Percentiles rank a stretch among this genome's conserved stretches.
Evolutionary conservation across 2,113 vertebrate genomes (phyloP).

Genomic region (Xiphias gladius): DNA sequence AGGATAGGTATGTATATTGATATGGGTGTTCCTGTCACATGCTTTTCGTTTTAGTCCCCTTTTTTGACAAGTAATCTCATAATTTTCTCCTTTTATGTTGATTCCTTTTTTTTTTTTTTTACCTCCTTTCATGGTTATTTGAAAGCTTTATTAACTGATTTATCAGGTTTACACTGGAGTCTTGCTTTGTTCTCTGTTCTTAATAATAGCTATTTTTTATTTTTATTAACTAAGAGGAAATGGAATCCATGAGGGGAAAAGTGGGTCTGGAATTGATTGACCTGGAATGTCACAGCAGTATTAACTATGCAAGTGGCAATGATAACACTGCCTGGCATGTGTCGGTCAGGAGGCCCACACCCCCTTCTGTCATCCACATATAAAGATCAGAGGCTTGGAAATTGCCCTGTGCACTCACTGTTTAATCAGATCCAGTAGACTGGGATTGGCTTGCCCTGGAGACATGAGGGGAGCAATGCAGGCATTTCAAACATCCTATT

Average conservation of each 20-base stretch:
- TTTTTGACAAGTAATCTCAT: slow-evolving; percentile 30
- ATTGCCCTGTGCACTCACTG: slow-evolving; percentile 44
- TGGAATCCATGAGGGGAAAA: slow-evolving; percentile 42
- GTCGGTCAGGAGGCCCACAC: slow-evolving; percentile 61
- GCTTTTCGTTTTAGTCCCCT: slow-evolving; percentile 11
- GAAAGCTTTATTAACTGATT: slow-evolving; percentile 12
- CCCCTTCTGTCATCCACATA: slow-evolving; percentile 59
- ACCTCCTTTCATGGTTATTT: slow-evolving; percentile 21
- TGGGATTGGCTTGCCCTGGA: slow-evolving; percentile 43
- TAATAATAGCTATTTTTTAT: slow-evolving; percentile 7
- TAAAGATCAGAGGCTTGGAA: slow-evolving; percentile 71
- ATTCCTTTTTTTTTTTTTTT: slow-evolving; percentile 27
- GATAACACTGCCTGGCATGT: slow-evolving; percentile 73
- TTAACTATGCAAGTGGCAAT: slow-evolving; percentile 69
- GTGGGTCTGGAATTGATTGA: slow-evolving; percentile 70
- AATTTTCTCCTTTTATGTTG: slow-evolving; percentile 21
- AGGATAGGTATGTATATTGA: slow-evolving; percentile 44
- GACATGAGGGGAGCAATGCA: slow-evolving; percentile 34
- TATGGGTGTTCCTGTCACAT: slow-evolving; percentile 42
- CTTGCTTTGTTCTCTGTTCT: neutral
- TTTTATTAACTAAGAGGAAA: slow-evolving; percentile 15
- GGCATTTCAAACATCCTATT: slow-evolving; percentile 69
- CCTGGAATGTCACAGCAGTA: slow-evolving; percentile 70
- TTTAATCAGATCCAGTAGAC: slow-evolving; percentile 67
- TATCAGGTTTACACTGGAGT: slow-evolving; percentile 8